Evolutionary conservation across 2,888 invertebrate species (phyloP).

Genomic region (Catocala sponsa): DNA sequence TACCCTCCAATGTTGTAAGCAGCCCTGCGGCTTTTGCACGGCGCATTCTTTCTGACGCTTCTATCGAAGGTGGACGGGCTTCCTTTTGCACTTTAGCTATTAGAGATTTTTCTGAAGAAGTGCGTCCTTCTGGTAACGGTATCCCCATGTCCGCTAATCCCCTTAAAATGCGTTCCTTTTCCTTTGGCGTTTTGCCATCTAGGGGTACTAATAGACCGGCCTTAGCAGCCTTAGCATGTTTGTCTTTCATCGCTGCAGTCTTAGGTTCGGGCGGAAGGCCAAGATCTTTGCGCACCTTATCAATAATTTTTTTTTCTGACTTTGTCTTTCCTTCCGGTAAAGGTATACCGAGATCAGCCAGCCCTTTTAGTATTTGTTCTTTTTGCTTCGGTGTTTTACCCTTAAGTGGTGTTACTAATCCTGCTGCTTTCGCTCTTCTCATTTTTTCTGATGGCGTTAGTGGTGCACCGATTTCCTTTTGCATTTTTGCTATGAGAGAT

Average conservation of each 20-base stretch:
- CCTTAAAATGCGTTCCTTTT: constrained; percentile 39
- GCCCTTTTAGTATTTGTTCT: constrained; percentile 20
- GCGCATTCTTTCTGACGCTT: constrained; percentile 23
- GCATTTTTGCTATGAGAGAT: constrained; percentile 27
- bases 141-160: constrained; percentile 1
- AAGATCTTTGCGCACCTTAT: constrained; percentile 19
- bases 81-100: constrained; percentile 24
- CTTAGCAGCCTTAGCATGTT: constrained; percentile 39
- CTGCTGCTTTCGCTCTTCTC: constrained; percentile 51
- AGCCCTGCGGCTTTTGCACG: constrained; percentile 22
- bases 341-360: constrained; percentile 20
- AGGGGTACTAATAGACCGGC: constrained; percentile 56
- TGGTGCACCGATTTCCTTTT: too few relatives aligned
- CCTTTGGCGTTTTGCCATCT: constrained; percentile 53
- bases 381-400: constrained; percentile 21
- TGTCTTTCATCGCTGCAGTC: constrained; percentile 45
- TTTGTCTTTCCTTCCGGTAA: constrained; percentile 23
- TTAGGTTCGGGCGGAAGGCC: constrained; percentile 45
- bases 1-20: constrained; percentile 37
- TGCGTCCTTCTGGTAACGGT: constrained; percentile 23
- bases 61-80: constrained; percentile 9
- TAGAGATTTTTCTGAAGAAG: constrained; percentile 35
- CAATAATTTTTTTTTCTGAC: constrained; percentile 23
- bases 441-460: constrained; percentile 51
- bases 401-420: constrained; percentile 48